A percentile compares a stretch with the other conserved stretches of the same genome.
phyloP scores from a whole-genome alignment of 2,797 vertebrate genomes.

The Oophaga sylvatica region DNA sequence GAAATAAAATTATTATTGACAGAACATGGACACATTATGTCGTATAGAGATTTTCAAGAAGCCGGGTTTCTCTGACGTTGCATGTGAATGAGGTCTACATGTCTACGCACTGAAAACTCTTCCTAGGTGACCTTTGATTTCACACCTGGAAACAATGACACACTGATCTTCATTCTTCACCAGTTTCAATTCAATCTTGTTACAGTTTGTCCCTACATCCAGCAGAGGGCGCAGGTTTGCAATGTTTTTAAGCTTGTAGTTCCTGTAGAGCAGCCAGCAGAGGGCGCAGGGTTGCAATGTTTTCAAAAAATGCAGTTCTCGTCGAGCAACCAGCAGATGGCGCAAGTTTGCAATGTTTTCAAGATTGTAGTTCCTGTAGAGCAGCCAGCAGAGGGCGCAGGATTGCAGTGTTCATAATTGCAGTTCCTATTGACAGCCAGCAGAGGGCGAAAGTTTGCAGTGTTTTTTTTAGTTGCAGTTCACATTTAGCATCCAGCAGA shows the following conservation, averaged over 20 bases:
- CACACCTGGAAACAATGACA: not conserved
- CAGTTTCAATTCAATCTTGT: not conserved
- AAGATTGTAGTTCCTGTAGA: not conserved
- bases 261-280: not conserved
- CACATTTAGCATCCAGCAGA: not conserved
- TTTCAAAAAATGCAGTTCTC: not conserved
- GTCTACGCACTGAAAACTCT: too few relatives aligned
- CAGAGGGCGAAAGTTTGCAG: not conserved
- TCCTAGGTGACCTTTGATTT: not conserved
- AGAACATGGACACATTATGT: too few relatives aligned
- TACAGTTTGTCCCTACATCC: not conserved
- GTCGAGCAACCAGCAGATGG: not conserved
- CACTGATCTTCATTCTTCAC: not conserved
- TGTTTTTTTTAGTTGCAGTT: not conserved
- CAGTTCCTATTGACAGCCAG: not conserved
- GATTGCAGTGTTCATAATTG: not conserved
- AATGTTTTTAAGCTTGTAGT: not conserved
- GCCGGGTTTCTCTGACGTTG: too few relatives aligned
- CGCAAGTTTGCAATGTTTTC: not conserved
- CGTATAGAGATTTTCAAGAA: too few relatives aligned
- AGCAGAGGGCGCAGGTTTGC: not conserved
- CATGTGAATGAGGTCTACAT: too few relatives aligned
- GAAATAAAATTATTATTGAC: too few relatives aligned
- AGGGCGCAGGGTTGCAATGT: not conserved
- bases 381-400: not conserved